Percentiles rank a stretch among this genome's conserved stretches.
Evolutionary conservation across 2,888 invertebrate genomes (phyloP).

Genomic region (Luffia ferchaultella): DNA sequence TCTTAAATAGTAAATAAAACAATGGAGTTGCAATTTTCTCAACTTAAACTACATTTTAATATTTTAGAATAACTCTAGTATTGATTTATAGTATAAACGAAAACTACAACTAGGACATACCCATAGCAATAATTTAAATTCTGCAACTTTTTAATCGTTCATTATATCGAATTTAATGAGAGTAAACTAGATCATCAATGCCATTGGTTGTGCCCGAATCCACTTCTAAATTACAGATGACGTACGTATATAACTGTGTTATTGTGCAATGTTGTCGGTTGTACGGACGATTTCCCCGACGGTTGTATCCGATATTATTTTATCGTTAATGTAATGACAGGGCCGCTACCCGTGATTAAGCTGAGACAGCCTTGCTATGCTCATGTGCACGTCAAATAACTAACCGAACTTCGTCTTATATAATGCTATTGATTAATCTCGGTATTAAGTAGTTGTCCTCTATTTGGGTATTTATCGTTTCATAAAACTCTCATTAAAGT

Average conservation of each 20-base stretch:
- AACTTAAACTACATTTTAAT: no score
- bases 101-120: no score
- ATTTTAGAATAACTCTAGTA: no score
- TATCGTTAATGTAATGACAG: constrained; percentile 11
- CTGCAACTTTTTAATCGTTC: background rate
- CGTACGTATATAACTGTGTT: background rate
- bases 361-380: background rate
- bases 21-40: no score
- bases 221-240: background rate
- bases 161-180: background rate
- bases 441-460: background rate
- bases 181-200: background rate
- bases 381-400: background rate
- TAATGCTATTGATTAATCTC: background rate
- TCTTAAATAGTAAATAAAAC: no score
- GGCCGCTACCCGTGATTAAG: constrained; percentile 3
- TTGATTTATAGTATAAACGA: no score
- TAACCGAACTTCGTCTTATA: background rate
- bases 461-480: background rate
- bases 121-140: background rate
- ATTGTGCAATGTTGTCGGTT: background rate
- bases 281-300: constrained; percentile 3
- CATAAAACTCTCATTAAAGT: background rate
- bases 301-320: constrained; percentile 9
- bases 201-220: background rate